phyloP scores from a whole-genome alignment of 1,140 invertebrate genomes.

The Aphidius gifuensis region DNA sequence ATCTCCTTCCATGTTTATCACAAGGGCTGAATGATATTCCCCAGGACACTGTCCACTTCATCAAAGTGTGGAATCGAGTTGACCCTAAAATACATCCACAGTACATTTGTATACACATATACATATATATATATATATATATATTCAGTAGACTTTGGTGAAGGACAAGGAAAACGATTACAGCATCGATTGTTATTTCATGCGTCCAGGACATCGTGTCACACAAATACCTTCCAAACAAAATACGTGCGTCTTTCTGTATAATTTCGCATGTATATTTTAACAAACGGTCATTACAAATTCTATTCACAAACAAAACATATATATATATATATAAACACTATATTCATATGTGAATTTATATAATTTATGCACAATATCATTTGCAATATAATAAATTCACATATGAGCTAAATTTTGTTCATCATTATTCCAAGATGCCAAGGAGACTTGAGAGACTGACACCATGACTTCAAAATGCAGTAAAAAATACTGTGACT shows the following conservation, averaged over 20 bases:
- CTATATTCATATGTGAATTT: slow-evolving; percentile 15
- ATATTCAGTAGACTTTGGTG: not conserved
- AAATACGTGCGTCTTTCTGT: slow-evolving; percentile 17
- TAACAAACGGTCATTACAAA: slow-evolving; percentile 14
- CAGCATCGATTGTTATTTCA: slow-evolving; percentile 27
- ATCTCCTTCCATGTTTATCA: too few species aligned
- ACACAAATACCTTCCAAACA: slow-evolving; percentile 21
- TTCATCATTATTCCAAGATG: slow-evolving; percentile 30
- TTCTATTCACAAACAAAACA: slow-evolving; percentile 14
- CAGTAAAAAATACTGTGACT: not conserved
- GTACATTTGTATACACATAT: too few species aligned
- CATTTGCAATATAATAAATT: too few species aligned
- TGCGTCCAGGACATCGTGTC: slow-evolving; percentile 17
- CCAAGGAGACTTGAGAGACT: too few species aligned
- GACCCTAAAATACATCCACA: too few species aligned
- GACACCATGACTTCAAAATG: slow-evolving; percentile 29
- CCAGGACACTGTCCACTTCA: too few species aligned
- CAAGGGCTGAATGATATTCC: too few species aligned
- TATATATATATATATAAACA: not conserved
- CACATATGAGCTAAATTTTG: slow-evolving; percentile 33
- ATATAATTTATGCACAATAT: slow-evolving; percentile 32
- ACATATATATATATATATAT: too few species aligned
- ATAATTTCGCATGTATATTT: not conserved
- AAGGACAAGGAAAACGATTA: slow-evolving; percentile 13
- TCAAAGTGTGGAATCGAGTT: too few species aligned